phyloP scores from a whole-genome alignment of 1,140 invertebrate genomes.

The Drosophila kanapiae region DNA sequence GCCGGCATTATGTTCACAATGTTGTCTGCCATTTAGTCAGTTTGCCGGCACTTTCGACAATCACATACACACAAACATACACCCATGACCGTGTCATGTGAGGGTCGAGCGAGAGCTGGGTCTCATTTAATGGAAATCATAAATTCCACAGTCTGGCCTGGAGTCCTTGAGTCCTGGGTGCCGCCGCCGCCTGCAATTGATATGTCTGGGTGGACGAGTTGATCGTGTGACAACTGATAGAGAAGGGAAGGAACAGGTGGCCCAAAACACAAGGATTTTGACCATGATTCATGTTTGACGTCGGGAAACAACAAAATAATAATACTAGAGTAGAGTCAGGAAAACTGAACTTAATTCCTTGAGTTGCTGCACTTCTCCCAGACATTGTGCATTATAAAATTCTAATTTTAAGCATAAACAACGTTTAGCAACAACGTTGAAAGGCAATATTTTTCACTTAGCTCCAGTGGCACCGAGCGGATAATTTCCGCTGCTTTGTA shows the following conservation, averaged over 20 bases:
- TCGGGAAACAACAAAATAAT: neutral
- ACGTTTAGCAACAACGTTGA: slow-evolving; percentile 4
- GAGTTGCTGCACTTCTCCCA: too few species aligned
- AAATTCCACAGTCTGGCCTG: slow-evolving; percentile 62
- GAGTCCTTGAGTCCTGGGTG: slow-evolving; percentile 12
- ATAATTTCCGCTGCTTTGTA: slow-evolving; percentile 72
- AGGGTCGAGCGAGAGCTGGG: slow-evolving; percentile 19
- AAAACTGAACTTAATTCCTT: neutral
- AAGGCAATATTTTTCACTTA: slow-evolving; percentile 47
- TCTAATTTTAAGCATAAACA: neutral
- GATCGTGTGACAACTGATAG: slow-evolving; percentile 32
- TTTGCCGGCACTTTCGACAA: slow-evolving; percentile 9
- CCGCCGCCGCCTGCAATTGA: slow-evolving; percentile 29
- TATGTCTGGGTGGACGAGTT: slow-evolving; percentile 36
- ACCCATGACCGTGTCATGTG: slow-evolving; percentile 53
- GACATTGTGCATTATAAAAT: neutral
- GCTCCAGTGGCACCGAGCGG: slow-evolving; percentile 40
- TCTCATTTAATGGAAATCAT: slow-evolving; percentile 71
- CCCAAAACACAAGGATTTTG: neutral
- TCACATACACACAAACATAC: neutral
- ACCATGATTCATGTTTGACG: neutral
- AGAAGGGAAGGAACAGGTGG: slow-evolving; percentile 24
- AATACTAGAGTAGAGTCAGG: neutral
- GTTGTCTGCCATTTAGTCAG: slow-evolving; percentile 80
- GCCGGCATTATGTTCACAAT: slow-evolving; percentile 82